Evolutionary conservation across 2,797 vertebrate species (phyloP).

Genomic region (Mus minutoides): DNA sequence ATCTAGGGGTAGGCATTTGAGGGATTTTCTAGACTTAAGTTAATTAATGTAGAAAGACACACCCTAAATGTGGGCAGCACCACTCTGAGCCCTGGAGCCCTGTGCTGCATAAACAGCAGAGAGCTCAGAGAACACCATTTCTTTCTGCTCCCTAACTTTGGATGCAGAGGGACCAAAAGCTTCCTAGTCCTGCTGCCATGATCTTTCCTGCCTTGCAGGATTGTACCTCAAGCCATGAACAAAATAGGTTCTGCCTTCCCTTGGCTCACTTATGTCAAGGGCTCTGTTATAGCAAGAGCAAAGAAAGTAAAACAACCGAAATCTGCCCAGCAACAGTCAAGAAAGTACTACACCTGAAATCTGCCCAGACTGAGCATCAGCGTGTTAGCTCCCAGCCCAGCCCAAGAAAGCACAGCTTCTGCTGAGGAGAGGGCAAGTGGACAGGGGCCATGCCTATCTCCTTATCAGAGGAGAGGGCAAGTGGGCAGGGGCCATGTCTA

Average conservation of each 20-base stretch:
- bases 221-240: too few species aligned
- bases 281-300: not conserved
- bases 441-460: not conserved
- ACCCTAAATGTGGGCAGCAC: too few species aligned
- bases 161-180: too few species aligned
- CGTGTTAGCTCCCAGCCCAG: not conserved
- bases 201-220: not conserved
- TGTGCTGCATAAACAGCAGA: not conserved
- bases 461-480: not conserved
- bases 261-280: not conserved
- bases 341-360: rapidly evolving
- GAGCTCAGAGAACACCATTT: not conserved
- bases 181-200: not conserved
- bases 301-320: rapidly evolving
- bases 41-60: not conserved
- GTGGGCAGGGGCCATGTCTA: not conserved
- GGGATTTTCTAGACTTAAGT: not conserved
- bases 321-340: not conserved
- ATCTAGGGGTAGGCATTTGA: not conserved
- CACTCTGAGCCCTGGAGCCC: not conserved
- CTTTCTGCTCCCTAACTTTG: not conserved
- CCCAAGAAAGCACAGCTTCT: not conserved
- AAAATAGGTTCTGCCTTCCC: not conserved
- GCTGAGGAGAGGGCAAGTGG: not conserved
- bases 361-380: not conserved